These are phyloP conservation scores for Neuroterus valhalla DNA, from an alignment of 1,140 invertebrate genomes.

Conservation along the genomic window DNA sequence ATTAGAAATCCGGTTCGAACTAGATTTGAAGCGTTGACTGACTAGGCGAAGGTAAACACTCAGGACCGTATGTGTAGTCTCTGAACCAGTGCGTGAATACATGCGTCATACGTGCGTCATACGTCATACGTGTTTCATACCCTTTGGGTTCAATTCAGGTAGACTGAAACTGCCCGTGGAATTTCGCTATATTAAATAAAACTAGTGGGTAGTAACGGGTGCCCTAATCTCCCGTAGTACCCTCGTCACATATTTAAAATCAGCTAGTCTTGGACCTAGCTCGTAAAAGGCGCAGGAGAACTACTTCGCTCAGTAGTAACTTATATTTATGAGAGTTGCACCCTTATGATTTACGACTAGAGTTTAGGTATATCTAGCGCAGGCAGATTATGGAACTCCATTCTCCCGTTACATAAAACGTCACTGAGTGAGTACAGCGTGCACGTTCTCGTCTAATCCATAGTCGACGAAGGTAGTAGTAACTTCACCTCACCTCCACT, in stretches of 20 bases:
- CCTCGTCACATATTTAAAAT: conserved; percentile 30
- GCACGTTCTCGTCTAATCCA: background rate
- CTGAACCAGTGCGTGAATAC: too few relatives aligned
- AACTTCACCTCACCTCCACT: too few relatives aligned
- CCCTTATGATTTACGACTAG: conserved; percentile 45
- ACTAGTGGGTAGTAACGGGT: background rate
- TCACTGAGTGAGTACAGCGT: background rate
- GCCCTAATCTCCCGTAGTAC: conserved; percentile 25
- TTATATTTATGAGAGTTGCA: conserved; percentile 27
- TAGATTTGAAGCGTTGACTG: too few relatives aligned
- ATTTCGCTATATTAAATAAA: too few relatives aligned
- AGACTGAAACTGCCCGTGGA: too few relatives aligned
- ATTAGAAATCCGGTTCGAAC: too few relatives aligned
- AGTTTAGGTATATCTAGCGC: conserved; percentile 39
- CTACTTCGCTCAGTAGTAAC: conserved; percentile 20
- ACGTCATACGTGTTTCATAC: too few relatives aligned
- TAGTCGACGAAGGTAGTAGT: background rate
- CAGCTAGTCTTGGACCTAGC: conserved; percentile 11
- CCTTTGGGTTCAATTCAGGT: too few relatives aligned
- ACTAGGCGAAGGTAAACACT: too few relatives aligned
- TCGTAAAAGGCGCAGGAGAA: conserved; percentile 22
- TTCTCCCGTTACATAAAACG: conserved; percentile 22
- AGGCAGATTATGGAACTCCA: conserved; percentile 38
- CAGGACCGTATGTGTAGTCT: too few relatives aligned
- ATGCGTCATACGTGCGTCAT: too few relatives aligned